phyloP scores from a whole-genome alignment of 2,888 invertebrate species.

The Hanleya hanleyi region DNA sequence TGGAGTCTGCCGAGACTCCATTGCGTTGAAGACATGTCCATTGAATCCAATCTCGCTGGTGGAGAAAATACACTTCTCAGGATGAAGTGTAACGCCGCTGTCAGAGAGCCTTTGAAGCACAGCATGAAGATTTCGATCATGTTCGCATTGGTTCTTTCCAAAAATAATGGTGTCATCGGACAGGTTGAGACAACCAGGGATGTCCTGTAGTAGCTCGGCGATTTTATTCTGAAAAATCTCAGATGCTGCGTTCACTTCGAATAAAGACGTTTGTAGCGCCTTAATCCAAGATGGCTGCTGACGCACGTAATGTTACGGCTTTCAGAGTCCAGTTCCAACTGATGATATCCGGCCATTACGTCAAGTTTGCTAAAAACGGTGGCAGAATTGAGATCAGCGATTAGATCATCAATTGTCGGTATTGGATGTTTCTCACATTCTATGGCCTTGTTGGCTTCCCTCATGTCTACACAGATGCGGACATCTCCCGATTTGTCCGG shows the following conservation, averaged over 20 bases:
- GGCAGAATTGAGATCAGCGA: constrained; percentile 42
- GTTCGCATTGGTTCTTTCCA: too few relatives aligned
- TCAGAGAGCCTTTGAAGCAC: too few relatives aligned
- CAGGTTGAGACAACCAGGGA: constrained; percentile 65
- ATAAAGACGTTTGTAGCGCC: constrained; percentile 43
- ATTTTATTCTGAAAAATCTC: constrained; percentile 73
- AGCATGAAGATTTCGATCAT: too few relatives aligned
- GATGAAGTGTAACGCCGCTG: too few relatives aligned
- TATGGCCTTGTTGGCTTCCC: constrained; percentile 45
- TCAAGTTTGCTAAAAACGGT: constrained; percentile 45
- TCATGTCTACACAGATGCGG: constrained; percentile 49
- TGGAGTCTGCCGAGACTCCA: too few relatives aligned
- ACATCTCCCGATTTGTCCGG: constrained; percentile 40
- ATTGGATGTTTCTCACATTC: constrained; percentile 39
- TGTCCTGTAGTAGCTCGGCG: constrained; percentile 60
- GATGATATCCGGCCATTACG: constrained; percentile 43
- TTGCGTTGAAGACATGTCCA: too few relatives aligned
- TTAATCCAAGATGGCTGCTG: constrained; percentile 43
- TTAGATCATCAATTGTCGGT: constrained; percentile 46
- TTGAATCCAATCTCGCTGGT: too few relatives aligned
- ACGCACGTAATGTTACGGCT: constrained; percentile 50
- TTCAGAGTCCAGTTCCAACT: constrained; percentile 41
- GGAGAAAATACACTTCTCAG: too few relatives aligned
- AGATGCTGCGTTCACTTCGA: constrained; percentile 67
- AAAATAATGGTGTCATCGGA: constrained; percentile 71